Percentiles rank a stretch among this genome's conserved stretches.
Conservation (phyloP, 2,113 vertebrate species). For the Tragulus kanchil region DNA sequence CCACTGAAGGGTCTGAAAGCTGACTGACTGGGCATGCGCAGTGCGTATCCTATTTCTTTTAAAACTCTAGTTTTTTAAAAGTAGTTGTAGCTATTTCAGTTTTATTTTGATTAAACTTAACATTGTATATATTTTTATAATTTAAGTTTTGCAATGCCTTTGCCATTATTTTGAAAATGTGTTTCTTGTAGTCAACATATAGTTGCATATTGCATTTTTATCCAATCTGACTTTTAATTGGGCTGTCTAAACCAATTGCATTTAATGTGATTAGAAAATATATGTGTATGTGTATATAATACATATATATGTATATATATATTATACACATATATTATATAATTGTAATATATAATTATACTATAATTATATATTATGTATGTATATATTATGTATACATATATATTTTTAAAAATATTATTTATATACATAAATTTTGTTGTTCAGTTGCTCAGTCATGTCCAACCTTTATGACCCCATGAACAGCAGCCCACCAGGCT, state of each 20-base stretch:
- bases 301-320: no score
- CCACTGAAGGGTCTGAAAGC: no score
- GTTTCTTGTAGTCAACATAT: not conserved
- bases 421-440: no score
- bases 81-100: not conserved
- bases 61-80: not conserved
- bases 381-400: no score
- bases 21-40: no score
- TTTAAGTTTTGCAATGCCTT: no score
- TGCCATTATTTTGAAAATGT: not conserved
- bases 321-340: no score
- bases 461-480: not conserved
- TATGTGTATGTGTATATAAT: no score
- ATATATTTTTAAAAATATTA: no score
- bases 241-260: not conserved
- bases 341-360: no score
- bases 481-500: not conserved
- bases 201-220: not conserved
- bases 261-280: not conserved
- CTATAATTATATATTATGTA: no score
- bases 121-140: not conserved
- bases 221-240: not conserved
- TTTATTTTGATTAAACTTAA: not conserved
- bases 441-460: not conserved
- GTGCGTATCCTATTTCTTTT: not conserved